Percentiles rank a stretch among this genome's conserved stretches.
phyloP scores from a whole-genome alignment of 1,140 invertebrate genomes.

The Harpegnathos saltator region DNA sequence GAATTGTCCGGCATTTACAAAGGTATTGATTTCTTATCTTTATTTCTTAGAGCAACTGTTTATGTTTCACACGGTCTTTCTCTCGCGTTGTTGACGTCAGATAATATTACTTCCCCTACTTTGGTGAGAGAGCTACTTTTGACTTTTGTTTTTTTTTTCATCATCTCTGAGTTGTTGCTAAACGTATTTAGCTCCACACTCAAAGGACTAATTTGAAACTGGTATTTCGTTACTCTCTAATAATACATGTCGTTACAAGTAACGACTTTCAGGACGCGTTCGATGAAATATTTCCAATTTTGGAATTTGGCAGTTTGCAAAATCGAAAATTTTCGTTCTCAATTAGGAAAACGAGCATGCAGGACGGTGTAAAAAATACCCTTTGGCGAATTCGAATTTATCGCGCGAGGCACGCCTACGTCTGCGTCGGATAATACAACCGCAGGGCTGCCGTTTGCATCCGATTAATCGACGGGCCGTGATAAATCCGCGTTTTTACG shows the following conservation, averaged over 20 bases:
- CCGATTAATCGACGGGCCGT: constrained; percentile 44
- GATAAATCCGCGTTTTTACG: constrained; percentile 51
- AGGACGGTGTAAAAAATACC: constrained; percentile 20
- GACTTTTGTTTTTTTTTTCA: too few species aligned
- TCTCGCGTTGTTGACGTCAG: too few species aligned
- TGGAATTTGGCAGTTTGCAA: background rate
- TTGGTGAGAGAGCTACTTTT: too few species aligned
- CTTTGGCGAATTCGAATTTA: constrained; percentile 38
- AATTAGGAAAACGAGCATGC: constrained; percentile 38
- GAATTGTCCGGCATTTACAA: too few species aligned
- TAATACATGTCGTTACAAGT: too few species aligned
- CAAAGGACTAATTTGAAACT: too few species aligned
- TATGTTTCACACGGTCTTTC: too few species aligned
- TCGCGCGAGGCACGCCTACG: constrained; percentile 46
- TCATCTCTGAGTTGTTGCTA: too few species aligned
- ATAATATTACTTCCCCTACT: too few species aligned
- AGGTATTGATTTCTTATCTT: too few species aligned
- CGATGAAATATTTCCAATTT: background rate
- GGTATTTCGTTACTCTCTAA: background rate
- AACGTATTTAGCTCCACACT: too few species aligned
- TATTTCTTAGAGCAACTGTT: too few species aligned
- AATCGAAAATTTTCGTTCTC: background rate
- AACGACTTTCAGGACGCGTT: background rate
- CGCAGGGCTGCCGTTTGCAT: constrained; percentile 36
- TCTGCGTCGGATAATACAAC: constrained; percentile 27